Base-by-base conservation (phyloP, 1,140 invertebrate genomes). In the Panagrolaimus sp. region DNA sequence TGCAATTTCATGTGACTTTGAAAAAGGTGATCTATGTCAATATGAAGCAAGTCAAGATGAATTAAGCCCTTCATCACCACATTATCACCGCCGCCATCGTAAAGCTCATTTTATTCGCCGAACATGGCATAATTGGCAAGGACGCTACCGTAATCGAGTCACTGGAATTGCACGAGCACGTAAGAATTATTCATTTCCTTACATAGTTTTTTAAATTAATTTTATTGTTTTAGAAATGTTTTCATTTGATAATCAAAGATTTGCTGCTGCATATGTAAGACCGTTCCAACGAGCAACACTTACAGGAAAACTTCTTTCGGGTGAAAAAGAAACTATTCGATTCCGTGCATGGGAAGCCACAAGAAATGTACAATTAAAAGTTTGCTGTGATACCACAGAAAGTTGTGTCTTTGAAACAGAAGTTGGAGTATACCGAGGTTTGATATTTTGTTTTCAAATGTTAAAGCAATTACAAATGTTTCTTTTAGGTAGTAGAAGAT, bases 401-500 rank as follows among this genome's bases (percentile, higher is more conserved):
- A 66, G 45, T 48, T 77, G 75, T 64, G 77, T 80, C 1, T 77
- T 77, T 31, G 65, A 76, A 42, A 80, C 75, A 11, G 77, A 77
- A 11, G 31, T 45, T 13, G 75, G 75, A 13, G 77, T 80, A 13
- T 63, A 63, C 44, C 27, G 74, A n/a, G 31, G 31, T 38, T 38
- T 7, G 31, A 38, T 38, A 4, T 38, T 38, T 38, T 38, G 31
- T 7, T 4, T 38, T 4, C 2, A 38, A 38, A 38, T 38, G 2
- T n/a, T n/a, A n/a, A n/a, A 38, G 7, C 7, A 38, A 4, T 38
- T 38, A 38, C 31, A 38, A 38, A 38, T 4, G 7, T 4, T 4
- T 4, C 2, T 38, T 38, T 38, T 4, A 38, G 77, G 76, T n/a
- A 77, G 68, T 43, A 42, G 75, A 27, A 47, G 67, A 25, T 77